Evolutionary conservation across 2,113 vertebrate genomes (phyloP), one percentile per base, ranked within the genome.

Genomic region (Hiodon tergisus): DNA sequence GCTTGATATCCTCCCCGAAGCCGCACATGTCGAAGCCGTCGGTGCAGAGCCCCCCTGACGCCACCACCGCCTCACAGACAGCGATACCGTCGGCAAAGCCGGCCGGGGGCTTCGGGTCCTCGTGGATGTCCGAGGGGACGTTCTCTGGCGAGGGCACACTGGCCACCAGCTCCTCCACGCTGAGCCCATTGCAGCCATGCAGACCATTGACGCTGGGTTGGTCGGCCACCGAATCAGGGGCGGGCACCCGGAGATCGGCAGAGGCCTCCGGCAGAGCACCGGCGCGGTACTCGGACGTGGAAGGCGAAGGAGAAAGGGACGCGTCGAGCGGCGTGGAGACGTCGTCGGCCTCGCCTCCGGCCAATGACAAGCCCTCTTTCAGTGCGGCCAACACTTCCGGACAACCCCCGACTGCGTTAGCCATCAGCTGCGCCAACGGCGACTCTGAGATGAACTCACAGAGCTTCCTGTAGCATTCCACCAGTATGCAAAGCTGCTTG

Each of bases 391-490:
- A 88, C 76, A 98, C 90, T 84, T 98, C 97, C 10, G 94, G 90
- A 60, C 92, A 95, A 59, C 94, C 95, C 55, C 93, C 94, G 0
- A 92, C 91, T 2, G 91, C 92, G 78, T 92, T 92, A 86, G 90
- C 93, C 80, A 96, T 93, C 69, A 91, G 92, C 82, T 91, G 93
- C 62, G 95, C 93, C 86, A 96, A 81, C 0, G 95, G 92, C 0
- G 95, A 96, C 73, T 95, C 93, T 1, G 93, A 94, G 79, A 98
- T 94, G 77, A 95, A 98, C 79, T 96, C 93, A 0, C 96, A 98
- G 3, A 98, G 93, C 85, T 94, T 96, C 89, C 94, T 93, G 89
- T 98, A 98, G 87, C 95, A 97, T 74, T 93, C 92, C 83, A 98
- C 94, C 55, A 98, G 86, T 83, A 98, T 91, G 83, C 93, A 93